Evolutionary conservation across 2,888 invertebrate species (phyloP).

Genomic region (Athetis lepigone): DNA sequence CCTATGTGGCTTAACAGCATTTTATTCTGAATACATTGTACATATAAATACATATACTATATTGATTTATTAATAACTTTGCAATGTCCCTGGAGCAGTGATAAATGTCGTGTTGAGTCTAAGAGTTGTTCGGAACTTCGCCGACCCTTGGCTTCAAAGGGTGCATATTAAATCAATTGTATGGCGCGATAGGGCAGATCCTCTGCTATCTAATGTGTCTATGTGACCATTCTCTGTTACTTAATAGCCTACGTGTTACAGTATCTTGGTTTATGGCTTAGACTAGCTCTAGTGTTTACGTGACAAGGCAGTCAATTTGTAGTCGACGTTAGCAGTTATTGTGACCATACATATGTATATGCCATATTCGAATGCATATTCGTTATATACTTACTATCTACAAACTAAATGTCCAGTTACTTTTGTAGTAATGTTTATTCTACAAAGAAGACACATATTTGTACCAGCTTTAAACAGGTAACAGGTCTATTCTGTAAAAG

Average conservation of each 20-base stretch:
- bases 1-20: not conserved
- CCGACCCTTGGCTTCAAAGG: conserved; percentile 52
- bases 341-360: too few relatives aligned
- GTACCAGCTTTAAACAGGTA: too few relatives aligned
- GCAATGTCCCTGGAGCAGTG: conserved; percentile 12
- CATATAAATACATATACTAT: not conserved
- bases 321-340: not conserved
- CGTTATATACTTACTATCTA: not conserved
- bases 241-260: conserved; percentile 43
- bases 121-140: conserved; percentile 42
- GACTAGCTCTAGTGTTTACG: conserved; percentile 20
- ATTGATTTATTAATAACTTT: conserved; percentile 8
- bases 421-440: too few relatives aligned
- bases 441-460: too few relatives aligned
- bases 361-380: too few relatives aligned
- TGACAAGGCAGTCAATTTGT: conserved; percentile 6
- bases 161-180: conserved; percentile 60
- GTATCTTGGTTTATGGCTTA: conserved; percentile 28
- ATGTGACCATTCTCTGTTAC: conserved; percentile 46
- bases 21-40: conserved; percentile 19
- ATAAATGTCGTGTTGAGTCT: conserved; percentile 39
- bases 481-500: too few relatives aligned
- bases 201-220: conserved; percentile 51
- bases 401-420: not conserved
- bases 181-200: conserved; percentile 46